These are phyloP conservation scores for Dolichotis patagonum DNA, from an alignment of 2,113 vertebrate species.

Conservation along the genomic window DNA sequence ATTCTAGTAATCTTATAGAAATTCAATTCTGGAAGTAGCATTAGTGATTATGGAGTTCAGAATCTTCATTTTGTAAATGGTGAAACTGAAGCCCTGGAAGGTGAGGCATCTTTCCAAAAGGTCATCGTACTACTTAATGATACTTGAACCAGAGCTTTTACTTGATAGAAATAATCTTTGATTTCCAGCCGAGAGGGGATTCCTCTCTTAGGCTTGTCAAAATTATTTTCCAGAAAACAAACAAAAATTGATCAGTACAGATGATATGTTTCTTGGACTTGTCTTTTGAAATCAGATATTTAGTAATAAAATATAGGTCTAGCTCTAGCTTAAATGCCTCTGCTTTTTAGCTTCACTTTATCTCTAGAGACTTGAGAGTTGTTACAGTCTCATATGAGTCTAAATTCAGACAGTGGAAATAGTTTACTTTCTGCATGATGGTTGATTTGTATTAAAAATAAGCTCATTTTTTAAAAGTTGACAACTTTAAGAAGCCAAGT, in stretches of 20 bases:
- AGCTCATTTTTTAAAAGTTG: background rate
- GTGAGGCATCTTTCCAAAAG: background rate
- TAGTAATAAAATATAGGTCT: background rate
- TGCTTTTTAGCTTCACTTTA: background rate
- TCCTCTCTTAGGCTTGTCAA: slow-evolving; percentile 39
- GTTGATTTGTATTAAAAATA: slow-evolving; percentile 39
- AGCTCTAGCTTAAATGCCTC: slow-evolving; percentile 8
- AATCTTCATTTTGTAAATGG: background rate
- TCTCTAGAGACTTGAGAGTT: background rate
- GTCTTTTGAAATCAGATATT: slow-evolving; percentile 51
- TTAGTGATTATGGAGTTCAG: background rate
- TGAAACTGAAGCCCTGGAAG: background rate
- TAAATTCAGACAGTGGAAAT: background rate
- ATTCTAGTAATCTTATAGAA: slow-evolving; percentile 40
- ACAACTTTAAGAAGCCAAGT: slow-evolving; percentile 32
- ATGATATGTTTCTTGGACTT: background rate
- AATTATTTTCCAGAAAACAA: slow-evolving; percentile 48
- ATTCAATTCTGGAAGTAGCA: background rate
- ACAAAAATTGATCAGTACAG: slow-evolving; percentile 9
- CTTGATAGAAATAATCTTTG: slow-evolving; percentile 38
- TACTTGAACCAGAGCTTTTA: background rate
- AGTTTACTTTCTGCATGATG: slow-evolving; percentile 37
- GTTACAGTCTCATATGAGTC: background rate
- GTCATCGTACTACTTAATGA: background rate
- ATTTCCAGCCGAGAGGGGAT: slow-evolving; percentile 1